Evolutionary conservation across 2,113 vertebrate genomes (phyloP).

Genomic region (Poecilia latipinna): DNA sequence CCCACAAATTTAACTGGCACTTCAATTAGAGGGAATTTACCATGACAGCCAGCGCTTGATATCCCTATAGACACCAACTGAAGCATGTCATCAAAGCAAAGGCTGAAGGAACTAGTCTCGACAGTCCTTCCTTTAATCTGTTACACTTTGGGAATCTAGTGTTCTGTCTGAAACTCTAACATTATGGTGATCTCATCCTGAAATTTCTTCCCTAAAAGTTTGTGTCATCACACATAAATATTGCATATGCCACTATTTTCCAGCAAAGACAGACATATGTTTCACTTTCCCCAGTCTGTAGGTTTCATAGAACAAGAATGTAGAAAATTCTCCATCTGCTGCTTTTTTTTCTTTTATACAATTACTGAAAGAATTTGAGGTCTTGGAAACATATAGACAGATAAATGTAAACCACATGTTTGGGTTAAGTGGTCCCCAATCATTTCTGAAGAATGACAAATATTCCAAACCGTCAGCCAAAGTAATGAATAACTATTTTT

Average conservation of each 20-base stretch:
- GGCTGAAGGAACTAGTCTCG: neutral
- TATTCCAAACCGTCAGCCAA: neutral
- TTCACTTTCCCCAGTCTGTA: neutral
- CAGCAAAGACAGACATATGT: neutral
- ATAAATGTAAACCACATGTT: neutral
- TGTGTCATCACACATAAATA: neutral
- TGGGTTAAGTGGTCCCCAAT: neutral
- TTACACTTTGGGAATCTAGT: neutral
- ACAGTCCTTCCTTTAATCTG: slow-evolving; percentile 16
- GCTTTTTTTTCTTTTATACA: neutral
- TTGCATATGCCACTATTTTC: slow-evolving; percentile 7
- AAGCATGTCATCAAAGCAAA: slow-evolving; percentile 45
- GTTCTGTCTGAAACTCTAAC: slow-evolving; percentile 14
- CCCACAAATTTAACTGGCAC: slow-evolving; percentile 17
- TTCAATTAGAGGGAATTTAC: slow-evolving; percentile 53
- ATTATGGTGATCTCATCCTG: slow-evolving; percentile 18
- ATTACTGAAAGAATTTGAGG: neutral
- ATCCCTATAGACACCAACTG: neutral
- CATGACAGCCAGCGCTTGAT: slow-evolving; percentile 25
- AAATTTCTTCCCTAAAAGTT: neutral
- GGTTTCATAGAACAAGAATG: neutral
- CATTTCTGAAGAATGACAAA: fast-evolving
- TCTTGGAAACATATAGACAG: neutral
- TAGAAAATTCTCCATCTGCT: neutral
- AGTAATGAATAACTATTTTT: neutral